These are phyloP conservation scores for Drosophila barbarae DNA, from an alignment of 2,888 invertebrate genomes.

Conservation along the genomic window DNA sequence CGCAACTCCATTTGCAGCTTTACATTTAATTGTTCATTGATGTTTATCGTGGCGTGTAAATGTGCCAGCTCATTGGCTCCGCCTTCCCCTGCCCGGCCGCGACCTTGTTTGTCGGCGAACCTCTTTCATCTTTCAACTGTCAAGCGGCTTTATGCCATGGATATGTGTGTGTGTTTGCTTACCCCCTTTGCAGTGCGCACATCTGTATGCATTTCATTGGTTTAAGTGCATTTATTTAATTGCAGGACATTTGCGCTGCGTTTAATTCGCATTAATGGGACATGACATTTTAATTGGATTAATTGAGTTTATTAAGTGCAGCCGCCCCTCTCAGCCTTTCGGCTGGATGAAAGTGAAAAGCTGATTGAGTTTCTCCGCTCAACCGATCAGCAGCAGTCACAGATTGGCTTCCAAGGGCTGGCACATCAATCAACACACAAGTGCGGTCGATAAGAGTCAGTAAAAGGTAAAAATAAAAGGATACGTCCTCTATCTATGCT, in stretches of 20 bases:
- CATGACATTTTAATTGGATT: constrained; percentile 74
- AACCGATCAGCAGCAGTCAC: constrained; percentile 3
- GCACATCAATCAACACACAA: not conserved
- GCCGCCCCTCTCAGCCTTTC: constrained; percentile 8
- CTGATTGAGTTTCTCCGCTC: constrained; percentile 48
- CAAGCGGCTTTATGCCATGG: constrained; percentile 49
- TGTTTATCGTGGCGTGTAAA: constrained; percentile 53
- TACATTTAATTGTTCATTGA: constrained; percentile 65
- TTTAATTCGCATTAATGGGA: constrained; percentile 70
- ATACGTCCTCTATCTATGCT: not conserved
- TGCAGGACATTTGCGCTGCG: constrained; percentile 60
- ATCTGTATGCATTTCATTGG: constrained; percentile 40
- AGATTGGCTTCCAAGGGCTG: constrained; percentile 3
- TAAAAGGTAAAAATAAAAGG: too few species aligned
- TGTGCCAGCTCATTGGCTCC: constrained; percentile 45
- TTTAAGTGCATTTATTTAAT: constrained; percentile 71
- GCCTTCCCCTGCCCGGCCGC: not conserved
- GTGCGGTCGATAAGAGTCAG: not conserved
- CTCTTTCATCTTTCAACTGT: constrained; percentile 24
- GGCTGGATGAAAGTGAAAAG: constrained; percentile 30
- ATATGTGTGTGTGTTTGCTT: constrained; percentile 26
- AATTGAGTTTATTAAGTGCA: constrained; percentile 68
- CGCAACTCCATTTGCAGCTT: constrained; percentile 36
- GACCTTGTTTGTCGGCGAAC: constrained; percentile 8
- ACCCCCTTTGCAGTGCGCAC: not conserved